These are phyloP conservation scores for Scartelaos histophorus DNA, from an alignment of 2,113 vertebrate species.

Conservation along the genomic window DNA sequence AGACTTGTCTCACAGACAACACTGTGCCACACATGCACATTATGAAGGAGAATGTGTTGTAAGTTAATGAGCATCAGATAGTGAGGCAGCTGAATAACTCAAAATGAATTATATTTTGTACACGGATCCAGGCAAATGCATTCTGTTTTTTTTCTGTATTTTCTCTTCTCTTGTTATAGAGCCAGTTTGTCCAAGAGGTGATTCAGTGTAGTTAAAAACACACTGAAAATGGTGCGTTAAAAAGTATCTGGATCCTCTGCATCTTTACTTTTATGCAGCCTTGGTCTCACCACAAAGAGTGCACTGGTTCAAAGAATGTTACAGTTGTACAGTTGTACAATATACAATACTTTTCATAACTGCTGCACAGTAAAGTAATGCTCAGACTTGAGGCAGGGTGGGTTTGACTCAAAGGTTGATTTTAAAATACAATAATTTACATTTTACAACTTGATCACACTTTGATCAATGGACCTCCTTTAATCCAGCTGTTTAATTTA, in stretches of 20 bases:
- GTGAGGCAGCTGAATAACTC: neutral
- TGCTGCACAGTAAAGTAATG: too few species aligned
- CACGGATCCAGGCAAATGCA: neutral
- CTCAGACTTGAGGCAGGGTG: neutral
- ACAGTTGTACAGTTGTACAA: too few species aligned
- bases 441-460: neutral
- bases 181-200: constrained; percentile 38
- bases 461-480: neutral
- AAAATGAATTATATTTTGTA: too few species aligned
- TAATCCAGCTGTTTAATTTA: neutral
- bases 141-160: constrained; percentile 13
- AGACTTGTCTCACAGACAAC: neutral
- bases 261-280: too few species aligned
- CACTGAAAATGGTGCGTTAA: neutral
- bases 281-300: neutral
- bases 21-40: neutral
- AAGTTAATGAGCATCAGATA: neutral
- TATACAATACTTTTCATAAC: too few species aligned
- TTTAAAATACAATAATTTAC: neutral
- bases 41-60: neutral
- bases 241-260: too few species aligned
- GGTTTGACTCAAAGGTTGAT: neutral
- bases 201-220: constrained; percentile 29
- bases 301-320: too few species aligned
- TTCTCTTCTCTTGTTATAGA: constrained; percentile 20